phyloP scores from a whole-genome alignment of 2,888 invertebrate genomes.

The Caenorhabditis sinica region DNA sequence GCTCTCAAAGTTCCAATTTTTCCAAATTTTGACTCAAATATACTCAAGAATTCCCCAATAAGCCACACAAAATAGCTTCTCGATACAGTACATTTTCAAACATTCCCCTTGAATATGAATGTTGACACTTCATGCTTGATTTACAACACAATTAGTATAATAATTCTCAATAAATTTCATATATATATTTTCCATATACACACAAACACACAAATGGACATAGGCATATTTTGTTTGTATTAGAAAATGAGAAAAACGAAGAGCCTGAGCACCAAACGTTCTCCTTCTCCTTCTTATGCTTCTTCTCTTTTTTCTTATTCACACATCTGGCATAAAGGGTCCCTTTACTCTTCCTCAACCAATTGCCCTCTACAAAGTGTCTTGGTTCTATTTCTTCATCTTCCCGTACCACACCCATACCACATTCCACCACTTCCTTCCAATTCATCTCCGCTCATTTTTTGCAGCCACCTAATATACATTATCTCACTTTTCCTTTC shows the following conservation, averaged over 20 bases:
- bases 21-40: too few relatives aligned
- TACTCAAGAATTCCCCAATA: too few relatives aligned
- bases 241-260: slow-evolving; percentile 22
- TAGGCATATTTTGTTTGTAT: slow-evolving; percentile 25
- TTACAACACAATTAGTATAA: slow-evolving; percentile 19
- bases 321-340: slow-evolving; percentile 59
- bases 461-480: slow-evolving; percentile 15
- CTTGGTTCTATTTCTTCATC: slow-evolving; percentile 16
- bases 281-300: background rate
- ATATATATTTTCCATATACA: slow-evolving; percentile 20
- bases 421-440: slow-evolving; percentile 30
- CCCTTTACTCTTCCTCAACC: slow-evolving; percentile 34
- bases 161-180: slow-evolving; percentile 1
- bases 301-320: slow-evolving; percentile 13
- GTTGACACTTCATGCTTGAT: slow-evolving; percentile 43
- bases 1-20: too few relatives aligned
- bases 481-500: slow-evolving; percentile 47
- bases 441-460: slow-evolving; percentile 37
- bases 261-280: slow-evolving; percentile 19
- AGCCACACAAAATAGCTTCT: too few relatives aligned
- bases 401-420: slow-evolving; percentile 43
- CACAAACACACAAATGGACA: background rate
- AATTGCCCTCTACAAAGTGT: slow-evolving; percentile 51
- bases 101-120: too few relatives aligned
- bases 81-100: background rate